Evolutionary conservation across 2,888 invertebrate species (phyloP).

Genomic region (Lamellibrachia satsuma): DNA sequence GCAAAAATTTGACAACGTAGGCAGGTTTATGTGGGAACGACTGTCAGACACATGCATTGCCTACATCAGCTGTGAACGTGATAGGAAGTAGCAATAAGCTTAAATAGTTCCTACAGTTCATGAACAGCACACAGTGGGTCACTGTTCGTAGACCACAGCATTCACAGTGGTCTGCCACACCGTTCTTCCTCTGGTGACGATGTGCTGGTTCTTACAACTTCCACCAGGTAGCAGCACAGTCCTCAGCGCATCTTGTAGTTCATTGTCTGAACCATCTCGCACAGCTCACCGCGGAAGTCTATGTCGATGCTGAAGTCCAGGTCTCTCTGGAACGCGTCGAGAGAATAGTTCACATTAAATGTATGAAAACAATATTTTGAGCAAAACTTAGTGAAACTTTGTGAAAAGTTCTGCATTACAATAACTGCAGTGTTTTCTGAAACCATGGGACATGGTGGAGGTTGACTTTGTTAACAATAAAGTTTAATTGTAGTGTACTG

Average conservation of each 20-base stretch:
- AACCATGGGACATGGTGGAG: too few relatives aligned
- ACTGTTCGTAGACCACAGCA: background rate
- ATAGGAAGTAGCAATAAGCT: background rate
- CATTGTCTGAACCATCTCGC: constrained; percentile 63
- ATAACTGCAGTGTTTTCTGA: too few relatives aligned
- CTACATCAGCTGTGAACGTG: background rate
- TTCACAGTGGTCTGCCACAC: background rate
- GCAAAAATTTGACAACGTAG: background rate
- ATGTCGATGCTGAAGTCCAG: constrained; percentile 94
- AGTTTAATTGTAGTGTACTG: too few relatives aligned
- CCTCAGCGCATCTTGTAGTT: constrained; percentile 68
- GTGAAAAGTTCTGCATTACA: too few relatives aligned
- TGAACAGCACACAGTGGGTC: background rate
- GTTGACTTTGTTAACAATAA: too few relatives aligned
- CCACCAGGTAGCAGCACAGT: background rate
- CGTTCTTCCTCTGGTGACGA: background rate
- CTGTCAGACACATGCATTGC: background rate
- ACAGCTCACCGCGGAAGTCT: constrained; percentile 79
- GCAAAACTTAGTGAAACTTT: too few relatives aligned
- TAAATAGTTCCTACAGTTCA: background rate
- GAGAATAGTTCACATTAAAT: constrained; percentile 28
- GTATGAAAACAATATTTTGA: background rate
- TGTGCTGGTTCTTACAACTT: constrained; percentile 3
- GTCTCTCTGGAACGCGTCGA: constrained; percentile 74
- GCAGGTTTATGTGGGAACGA: background rate